phyloP scores from a whole-genome alignment of 2,797 vertebrate genomes.

The Hafferia zeledoni region DNA sequence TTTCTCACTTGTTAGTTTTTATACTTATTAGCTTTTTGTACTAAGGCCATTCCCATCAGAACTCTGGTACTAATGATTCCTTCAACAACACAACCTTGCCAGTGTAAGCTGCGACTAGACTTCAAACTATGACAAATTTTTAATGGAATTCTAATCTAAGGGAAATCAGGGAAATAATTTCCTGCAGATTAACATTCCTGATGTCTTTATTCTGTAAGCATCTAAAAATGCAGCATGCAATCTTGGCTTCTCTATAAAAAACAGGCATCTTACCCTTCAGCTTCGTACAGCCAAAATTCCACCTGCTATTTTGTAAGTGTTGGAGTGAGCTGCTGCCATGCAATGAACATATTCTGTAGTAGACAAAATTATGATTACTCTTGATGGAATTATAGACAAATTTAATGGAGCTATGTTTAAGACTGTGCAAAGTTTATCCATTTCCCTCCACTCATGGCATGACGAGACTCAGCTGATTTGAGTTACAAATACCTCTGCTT shows the following conservation, averaged over 20 bases:
- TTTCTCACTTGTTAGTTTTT: not conserved
- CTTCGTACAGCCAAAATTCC: not conserved
- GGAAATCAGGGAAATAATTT: not conserved
- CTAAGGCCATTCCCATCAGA: not conserved
- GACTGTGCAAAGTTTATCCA: not conserved
- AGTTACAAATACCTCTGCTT: not conserved
- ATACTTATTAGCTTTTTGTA: not conserved
- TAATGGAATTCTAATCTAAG: not conserved
- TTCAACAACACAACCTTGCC: not conserved
- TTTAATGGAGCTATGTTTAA: not conserved
- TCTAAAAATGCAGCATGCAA: not conserved
- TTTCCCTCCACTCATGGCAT: not conserved
- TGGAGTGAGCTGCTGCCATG: not conserved
- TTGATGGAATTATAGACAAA: not conserved
- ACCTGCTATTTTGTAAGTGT: not conserved
- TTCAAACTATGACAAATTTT: not conserved
- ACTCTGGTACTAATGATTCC: not conserved
- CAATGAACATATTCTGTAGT: not conserved
- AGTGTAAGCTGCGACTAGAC: not conserved
- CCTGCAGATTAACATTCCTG: not conserved
- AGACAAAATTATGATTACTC: not conserved
- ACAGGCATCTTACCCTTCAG: not conserved
- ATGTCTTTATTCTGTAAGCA: not conserved
- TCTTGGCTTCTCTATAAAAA: not conserved
- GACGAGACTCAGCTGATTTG: not conserved